A percentile compares a stretch with the other conserved stretches of the same genome.
Evolutionary conservation across 2,797 vertebrate species (phyloP).

Genomic region (Eremophila alpestris): DNA sequence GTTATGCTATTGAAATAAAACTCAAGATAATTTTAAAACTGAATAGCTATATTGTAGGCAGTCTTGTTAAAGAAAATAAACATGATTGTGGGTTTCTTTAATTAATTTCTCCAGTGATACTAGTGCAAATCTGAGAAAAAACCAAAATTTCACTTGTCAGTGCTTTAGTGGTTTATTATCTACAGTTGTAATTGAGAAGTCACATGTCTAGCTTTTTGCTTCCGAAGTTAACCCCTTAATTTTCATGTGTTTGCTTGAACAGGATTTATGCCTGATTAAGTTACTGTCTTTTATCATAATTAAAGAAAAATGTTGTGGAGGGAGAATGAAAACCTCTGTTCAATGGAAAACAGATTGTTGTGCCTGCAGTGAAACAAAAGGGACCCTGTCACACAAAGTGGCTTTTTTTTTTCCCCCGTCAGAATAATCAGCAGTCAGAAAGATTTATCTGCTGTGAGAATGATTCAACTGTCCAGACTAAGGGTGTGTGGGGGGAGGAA

Average conservation of each 20-base stretch:
- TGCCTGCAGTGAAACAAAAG: constrained; percentile 69
- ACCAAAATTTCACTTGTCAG: neutral
- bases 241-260: constrained; percentile 69
- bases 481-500: neutral
- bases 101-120: neutral
- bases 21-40: neutral
- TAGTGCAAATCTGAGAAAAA: neutral
- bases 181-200: constrained; percentile 8
- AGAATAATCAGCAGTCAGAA: constrained; percentile 66
- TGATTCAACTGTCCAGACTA: constrained; percentile 35
- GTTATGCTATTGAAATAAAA: neutral
- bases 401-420: neutral
- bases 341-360: constrained; percentile 77
- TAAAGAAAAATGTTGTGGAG: constrained; percentile 78
- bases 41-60: neutral
- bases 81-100: neutral
- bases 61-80: neutral
- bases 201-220: constrained; percentile 1
- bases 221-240: constrained; percentile 60
- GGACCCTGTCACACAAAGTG: constrained; percentile 37
- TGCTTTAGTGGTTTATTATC: neutral
- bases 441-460: constrained; percentile 65
- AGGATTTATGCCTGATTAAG: constrained; percentile 79
- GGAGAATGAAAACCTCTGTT: constrained; percentile 50
- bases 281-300: constrained; percentile 83